Percentiles rank a stretch among this genome's conserved stretches.
These are phyloP conservation scores for Arbacia lixula DNA, from an alignment of 53 echinoderm and acorn worm species.

Conservation along the genomic window DNA sequence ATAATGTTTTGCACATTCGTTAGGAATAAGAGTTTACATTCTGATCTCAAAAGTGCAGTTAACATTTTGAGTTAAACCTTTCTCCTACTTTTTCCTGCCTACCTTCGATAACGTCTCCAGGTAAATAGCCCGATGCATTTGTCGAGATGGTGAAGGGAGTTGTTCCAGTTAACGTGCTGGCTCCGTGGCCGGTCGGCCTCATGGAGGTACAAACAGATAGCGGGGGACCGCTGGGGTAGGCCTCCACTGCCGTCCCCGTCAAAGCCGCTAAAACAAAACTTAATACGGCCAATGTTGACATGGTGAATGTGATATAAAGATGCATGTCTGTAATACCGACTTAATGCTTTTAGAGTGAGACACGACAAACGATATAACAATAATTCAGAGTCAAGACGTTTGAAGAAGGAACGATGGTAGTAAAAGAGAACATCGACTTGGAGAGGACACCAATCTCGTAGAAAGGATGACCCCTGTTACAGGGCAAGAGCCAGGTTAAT, in stretches of 20 bases:
- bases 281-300: neutral
- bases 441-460: too few relatives aligned
- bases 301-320: neutral
- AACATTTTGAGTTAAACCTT: too few relatives aligned
- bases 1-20: too few relatives aligned
- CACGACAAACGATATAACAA: too few relatives aligned
- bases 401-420: neutral
- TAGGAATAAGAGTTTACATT: too few relatives aligned
- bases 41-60: too few relatives aligned
- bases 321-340: neutral
- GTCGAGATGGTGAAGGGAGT: conserved; percentile 48
- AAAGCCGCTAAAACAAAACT: neutral
- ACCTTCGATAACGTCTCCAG: conserved; percentile 45
- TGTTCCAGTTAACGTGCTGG: conserved; percentile 32
- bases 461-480: too few relatives aligned
- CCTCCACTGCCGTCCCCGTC: neutral
- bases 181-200: conserved; percentile 52
- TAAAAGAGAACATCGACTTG: too few relatives aligned
- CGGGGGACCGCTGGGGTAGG: conserved; percentile 47
- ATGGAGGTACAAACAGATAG: conserved; percentile 41
- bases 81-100: too few relatives aligned
- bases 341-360: too few relatives aligned
- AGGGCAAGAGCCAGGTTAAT: too few relatives aligned
- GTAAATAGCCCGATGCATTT: neutral
- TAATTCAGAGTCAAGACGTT: neutral